Evolutionary conservation across 1,140 invertebrate species (phyloP).

Genomic region (Adelges cooleyi): DNA sequence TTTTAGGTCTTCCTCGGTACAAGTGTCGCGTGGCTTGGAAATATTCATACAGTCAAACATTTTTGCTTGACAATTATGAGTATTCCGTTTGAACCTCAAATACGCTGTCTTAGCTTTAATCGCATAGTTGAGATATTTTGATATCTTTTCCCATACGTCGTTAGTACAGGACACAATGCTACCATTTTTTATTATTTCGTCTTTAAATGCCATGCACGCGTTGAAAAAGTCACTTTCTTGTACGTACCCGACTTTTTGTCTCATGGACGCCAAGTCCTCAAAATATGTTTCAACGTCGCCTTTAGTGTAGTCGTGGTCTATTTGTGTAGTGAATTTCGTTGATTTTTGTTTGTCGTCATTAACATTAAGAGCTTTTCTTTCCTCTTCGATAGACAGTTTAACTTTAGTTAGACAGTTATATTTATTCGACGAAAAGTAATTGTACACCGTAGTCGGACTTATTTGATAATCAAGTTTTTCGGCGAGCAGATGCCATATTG

Average conservation of each 20-base stretch:
- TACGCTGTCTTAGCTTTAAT: conserved; percentile 21
- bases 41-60: not conserved
- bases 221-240: conserved; percentile 14
- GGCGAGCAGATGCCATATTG: conserved; percentile 1
- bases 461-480: not conserved
- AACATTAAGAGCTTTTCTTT: too few species aligned
- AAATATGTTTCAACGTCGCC: not conserved
- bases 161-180: not conserved
- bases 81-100: conserved; percentile 8
- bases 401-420: conserved; percentile 13
- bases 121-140: conserved; percentile 13
- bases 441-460: conserved; percentile 2
- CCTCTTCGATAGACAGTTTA: not conserved
- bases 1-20: not conserved
- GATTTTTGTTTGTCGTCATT: not conserved
- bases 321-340: conserved; percentile 4
- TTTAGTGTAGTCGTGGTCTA: conserved; percentile 11
- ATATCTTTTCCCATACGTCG: conserved; percentile 16
- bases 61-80: conserved; percentile 5
- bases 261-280: conserved; percentile 1
- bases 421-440: conserved; percentile 4
- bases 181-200: not conserved
- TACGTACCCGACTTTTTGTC: conserved; percentile 21
- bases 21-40: not conserved
- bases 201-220: not conserved